A percentile compares a stretch with the other conserved stretches of the same genome.
Conservation (phyloP, 2,113 vertebrate genomes). For the Menura novaehollandiae region DNA sequence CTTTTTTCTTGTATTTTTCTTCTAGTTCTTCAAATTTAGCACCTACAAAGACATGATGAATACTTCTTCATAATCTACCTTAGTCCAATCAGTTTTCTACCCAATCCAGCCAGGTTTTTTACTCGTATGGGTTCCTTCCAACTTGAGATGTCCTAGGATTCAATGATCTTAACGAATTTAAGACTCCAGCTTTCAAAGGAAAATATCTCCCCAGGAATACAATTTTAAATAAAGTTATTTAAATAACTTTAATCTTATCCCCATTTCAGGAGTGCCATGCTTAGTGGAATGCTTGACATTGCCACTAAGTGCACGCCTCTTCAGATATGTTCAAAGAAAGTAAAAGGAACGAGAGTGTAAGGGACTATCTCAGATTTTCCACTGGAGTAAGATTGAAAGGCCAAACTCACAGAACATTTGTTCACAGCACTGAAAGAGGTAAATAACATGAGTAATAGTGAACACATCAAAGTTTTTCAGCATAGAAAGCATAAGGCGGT, state of each 20-base stretch:
- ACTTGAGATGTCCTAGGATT: neutral
- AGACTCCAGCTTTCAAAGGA: neutral
- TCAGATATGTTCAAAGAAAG: neutral
- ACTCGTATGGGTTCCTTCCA: neutral
- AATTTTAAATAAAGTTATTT: neutral
- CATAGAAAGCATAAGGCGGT: neutral
- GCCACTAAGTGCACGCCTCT: neutral
- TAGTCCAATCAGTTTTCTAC: neutral
- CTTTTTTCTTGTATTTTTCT: constrained; percentile 86
- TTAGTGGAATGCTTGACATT: neutral
- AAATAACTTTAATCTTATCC: neutral
- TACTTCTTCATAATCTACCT: neutral
- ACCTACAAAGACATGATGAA: constrained; percentile 66
- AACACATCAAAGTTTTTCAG: neutral
- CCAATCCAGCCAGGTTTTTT: neutral
- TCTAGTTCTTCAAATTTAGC: constrained; percentile 81
- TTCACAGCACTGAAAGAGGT: neutral
- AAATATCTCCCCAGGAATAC: neutral
- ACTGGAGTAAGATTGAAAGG: neutral
- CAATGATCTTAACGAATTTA: neutral
- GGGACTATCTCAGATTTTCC: neutral
- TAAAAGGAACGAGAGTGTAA: neutral
- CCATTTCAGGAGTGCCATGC: neutral
- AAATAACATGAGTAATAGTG: neutral
- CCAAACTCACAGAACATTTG: neutral